Base-by-base conservation (phyloP, 2,797 vertebrate genomes). In the Sebastes paucispinis region DNA sequence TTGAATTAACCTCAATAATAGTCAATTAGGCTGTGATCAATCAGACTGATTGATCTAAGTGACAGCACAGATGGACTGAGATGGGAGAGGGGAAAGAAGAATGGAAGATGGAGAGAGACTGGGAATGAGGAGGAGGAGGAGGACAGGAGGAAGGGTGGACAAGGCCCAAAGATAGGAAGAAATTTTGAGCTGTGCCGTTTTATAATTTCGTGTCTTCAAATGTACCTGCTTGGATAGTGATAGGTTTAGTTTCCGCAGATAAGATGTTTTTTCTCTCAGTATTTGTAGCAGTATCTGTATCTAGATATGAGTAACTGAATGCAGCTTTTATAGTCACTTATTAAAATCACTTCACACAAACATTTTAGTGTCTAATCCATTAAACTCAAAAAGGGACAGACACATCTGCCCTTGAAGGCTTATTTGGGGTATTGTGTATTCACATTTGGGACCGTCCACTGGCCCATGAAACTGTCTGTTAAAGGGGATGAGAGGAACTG, bases 31-130 rank as follows among this genome's bases (percentile, higher is more conserved):
- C 88, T 90, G 97, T 98, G 98, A 99, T 99, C 98, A 98, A 99
- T 99, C 98, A 99, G 97, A 95, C 97, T 99, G 98, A 99, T 98
- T 97, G 98, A 99, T 99, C 96, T 97, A 97, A 98, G 96, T 96
- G 96, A 97, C 97, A 97, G 98, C 96, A 93, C 93, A 89, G 96
- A 94, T 93, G 94, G 97, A 98, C 97, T 95, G 89, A 94, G 89
- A 92, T 72, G 85, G 85, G 89, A 85, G 55, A 88, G 73, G 82
- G 86, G 81, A 84, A 80, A 74, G 82, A 89, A 86, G 88, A 87
- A 79, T 29, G 85, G 83, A 7, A 83, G 84, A 91, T 79, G 78
- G 77, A 73, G 89, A 68, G 76, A 68, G 76, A 83, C 36, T 43
- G 65, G 39, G 74, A 74, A 77, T 47, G 16, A 25, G 32, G 73